Conservation (phyloP, 2,797 vertebrate species). For the Urophycis tenuis region DNA sequence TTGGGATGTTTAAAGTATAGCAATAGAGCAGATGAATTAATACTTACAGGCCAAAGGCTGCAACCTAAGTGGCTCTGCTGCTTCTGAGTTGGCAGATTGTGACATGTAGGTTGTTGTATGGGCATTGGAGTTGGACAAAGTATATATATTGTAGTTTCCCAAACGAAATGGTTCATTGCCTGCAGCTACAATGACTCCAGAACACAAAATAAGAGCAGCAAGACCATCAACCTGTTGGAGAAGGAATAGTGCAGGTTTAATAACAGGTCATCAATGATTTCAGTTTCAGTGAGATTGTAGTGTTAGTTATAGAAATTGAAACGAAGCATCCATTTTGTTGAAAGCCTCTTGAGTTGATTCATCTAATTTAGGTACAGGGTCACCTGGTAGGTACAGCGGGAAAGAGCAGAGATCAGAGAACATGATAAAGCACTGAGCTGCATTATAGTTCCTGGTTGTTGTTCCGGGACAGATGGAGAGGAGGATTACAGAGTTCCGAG, state of each 20-base stretch:
- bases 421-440: slow-evolving; percentile 8
- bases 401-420: not conserved
- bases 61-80: slow-evolving; percentile 58
- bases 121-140: slow-evolving; percentile 58
- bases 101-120: slow-evolving; percentile 63
- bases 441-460: slow-evolving; percentile 10
- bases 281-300: not conserved
- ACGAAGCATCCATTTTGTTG: not conserved
- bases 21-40: not conserved
- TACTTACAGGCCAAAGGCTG: slow-evolving; percentile 79
- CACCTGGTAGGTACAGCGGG: no score
- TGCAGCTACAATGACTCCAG: slow-evolving; percentile 83
- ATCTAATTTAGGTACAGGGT: not conserved
- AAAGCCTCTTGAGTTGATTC: not conserved
- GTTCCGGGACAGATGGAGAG: slow-evolving; percentile 18
- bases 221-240: slow-evolving; percentile 79
- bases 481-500: slow-evolving; percentile 35
- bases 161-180: slow-evolving; percentile 87
- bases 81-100: slow-evolving; percentile 67
- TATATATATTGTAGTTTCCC: slow-evolving; percentile 73
- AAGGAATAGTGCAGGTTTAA: slow-evolving; percentile 4
- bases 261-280: not conserved
- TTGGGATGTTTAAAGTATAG: not conserved
- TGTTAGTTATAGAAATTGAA: not conserved
- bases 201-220: slow-evolving; percentile 76